A percentile compares a stretch with the other conserved stretches of the same genome.
Evolutionary conservation across 2,113 vertebrate genomes (phyloP).

Genomic region (Oryzias curvinotus): DNA sequence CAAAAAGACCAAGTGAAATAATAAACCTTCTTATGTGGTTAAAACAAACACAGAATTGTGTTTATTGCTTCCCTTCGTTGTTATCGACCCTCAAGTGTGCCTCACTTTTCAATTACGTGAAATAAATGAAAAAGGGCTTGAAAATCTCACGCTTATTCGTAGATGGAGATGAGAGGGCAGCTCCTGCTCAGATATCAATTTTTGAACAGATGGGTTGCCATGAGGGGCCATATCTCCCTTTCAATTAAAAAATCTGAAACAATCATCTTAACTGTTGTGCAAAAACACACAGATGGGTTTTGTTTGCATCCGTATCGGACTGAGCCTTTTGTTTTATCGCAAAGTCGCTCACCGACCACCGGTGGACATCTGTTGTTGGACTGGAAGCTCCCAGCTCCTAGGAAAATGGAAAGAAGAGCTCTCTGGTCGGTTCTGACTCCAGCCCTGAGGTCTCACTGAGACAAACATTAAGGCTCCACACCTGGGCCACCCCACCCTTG

Average conservation of each 20-base stretch:
- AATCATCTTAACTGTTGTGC: constrained; percentile 55
- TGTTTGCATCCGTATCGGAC: constrained; percentile 54
- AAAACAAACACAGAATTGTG: constrained; percentile 54
- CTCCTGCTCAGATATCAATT: constrained; percentile 66
- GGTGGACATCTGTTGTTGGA: constrained; percentile 13
- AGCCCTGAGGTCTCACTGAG: constrained; percentile 6
- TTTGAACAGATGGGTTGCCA: constrained; percentile 72
- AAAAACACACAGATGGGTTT: constrained; percentile 65
- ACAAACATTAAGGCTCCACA: constrained; percentile 26
- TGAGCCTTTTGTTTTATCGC: constrained; percentile 45
- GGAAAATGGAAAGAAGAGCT: constrained; percentile 10
- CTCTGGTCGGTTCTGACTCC: neutral
- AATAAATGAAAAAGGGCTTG: constrained; percentile 66
- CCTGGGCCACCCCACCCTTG: constrained; percentile 51
- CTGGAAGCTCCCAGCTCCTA: constrained; percentile 11
- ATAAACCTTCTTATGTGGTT: constrained; percentile 51
- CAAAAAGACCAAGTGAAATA: constrained; percentile 4
- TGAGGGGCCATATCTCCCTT: constrained; percentile 66
- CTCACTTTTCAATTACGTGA: constrained; percentile 68
- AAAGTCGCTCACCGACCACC: constrained; percentile 30
- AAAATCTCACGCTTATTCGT: constrained; percentile 61
- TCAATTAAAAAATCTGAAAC: constrained; percentile 70
- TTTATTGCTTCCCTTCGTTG: constrained; percentile 54
- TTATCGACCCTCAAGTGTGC: constrained; percentile 44
- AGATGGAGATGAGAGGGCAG: constrained; percentile 67